Evolutionary conservation across 2,888 invertebrate species (phyloP), one percentile per base, ranked within the genome.

Genomic region (Vesta saturnalis): DNA sequence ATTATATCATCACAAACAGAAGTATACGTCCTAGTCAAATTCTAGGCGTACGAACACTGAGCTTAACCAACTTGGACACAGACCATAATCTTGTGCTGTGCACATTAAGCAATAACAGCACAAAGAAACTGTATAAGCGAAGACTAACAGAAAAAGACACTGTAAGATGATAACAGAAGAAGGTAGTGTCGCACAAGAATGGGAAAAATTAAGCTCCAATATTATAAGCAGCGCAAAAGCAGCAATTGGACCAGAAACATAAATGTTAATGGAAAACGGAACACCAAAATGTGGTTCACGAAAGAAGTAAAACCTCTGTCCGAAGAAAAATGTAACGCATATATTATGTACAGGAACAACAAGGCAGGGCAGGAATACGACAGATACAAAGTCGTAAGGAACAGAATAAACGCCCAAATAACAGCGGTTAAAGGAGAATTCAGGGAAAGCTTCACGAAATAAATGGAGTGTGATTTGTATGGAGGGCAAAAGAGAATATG

Each of bases 51-150:
- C 10, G 54, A 54, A 62, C 62, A n/a, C 23, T 62, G n/a, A 39
- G 19, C 35, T 61, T 21, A 39, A 54, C 55, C 15, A 52, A 61
- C 39, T 35, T 61, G 18, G n/a, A n/a, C 2, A 61, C 47, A 18
- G 52, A 61, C 19, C 60, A 61, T 16, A 23, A 49, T n/a, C 23
- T 61, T 8, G 52, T 61, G 22, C 52, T 61, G 19, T 21, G 60
- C 10, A 52, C 23, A 52, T n/a, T 61, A 16, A 22, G 52, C 15
- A 10, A 6, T 6, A 57, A 39, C 39, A 10, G 30, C 5, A 39
- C 14, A 1, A n/a, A 14, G 16, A 57, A 57, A 16, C n/a, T n/a
- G n/a, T n/a, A n/a, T n/a, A 57, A 57, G 39, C 16, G 16, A 19
- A 35, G 16, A 8, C 35, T 10, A 1, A 30, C 57, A 35, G 57